phyloP scores from a whole-genome alignment of 1,140 invertebrate species.

The Drosophila elegans region DNA sequence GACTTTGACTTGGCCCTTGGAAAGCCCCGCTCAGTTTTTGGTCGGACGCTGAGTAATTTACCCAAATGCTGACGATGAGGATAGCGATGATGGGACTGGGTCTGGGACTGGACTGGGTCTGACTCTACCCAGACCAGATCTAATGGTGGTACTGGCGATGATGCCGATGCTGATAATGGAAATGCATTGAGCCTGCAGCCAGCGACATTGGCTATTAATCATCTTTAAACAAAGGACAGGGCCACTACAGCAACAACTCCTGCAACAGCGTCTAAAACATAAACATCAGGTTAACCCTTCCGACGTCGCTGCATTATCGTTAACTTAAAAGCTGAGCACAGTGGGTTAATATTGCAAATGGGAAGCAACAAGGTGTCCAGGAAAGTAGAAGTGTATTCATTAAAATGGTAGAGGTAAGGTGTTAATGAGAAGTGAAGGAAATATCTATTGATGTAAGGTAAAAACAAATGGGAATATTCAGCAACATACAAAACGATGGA shows the following conservation, averaged over 20 bases:
- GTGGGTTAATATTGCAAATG: constrained; percentile 16
- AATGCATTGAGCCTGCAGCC: constrained; percentile 73
- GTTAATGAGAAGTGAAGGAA: too few relatives aligned
- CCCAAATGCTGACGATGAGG: constrained; percentile 57
- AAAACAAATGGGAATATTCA: too few relatives aligned
- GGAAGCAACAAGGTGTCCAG: too few relatives aligned
- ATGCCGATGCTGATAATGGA: constrained; percentile 68
- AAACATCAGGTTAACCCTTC: constrained; percentile 81
- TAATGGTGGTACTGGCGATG: constrained; percentile 29
- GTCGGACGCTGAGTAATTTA: constrained; percentile 68
- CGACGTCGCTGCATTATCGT: constrained; percentile 63
- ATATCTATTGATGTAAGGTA: too few relatives aligned
- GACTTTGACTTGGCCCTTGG: constrained; percentile 63
- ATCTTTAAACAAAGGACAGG: constrained; percentile 80
- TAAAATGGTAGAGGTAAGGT: too few relatives aligned
- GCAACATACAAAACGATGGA: too few relatives aligned
- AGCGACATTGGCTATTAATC: constrained; percentile 82
- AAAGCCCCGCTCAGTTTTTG: constrained; percentile 49
- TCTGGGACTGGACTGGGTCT: too few relatives aligned
- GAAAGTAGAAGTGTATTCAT: too few relatives aligned
- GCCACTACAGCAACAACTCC: constrained; percentile 42
- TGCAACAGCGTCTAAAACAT: constrained; percentile 71
- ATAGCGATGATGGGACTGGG: constrained; percentile 25
- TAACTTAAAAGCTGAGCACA: constrained; percentile 55
- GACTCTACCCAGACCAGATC: neutral